phyloP scores from a whole-genome alignment of 2,888 invertebrate species.

The Drosophila trichaetosa region DNA sequence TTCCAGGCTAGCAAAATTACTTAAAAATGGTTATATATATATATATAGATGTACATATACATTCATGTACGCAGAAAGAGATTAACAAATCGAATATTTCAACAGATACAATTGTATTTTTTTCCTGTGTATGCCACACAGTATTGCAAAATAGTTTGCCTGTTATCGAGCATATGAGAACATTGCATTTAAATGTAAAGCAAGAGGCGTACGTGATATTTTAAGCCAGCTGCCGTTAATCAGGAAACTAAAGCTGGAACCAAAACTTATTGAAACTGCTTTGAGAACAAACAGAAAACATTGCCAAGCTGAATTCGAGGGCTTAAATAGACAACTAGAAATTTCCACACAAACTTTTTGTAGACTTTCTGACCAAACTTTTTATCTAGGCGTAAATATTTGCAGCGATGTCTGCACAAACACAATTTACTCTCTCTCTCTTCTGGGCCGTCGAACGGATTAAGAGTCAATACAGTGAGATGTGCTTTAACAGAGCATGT shows the following conservation, averaged over 20 bases:
- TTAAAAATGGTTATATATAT: neutral
- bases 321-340: neutral
- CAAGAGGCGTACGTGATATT: slow-evolving; percentile 14
- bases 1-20: neutral
- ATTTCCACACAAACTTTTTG: slow-evolving; percentile 8
- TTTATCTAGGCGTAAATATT: slow-evolving; percentile 39
- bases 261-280: slow-evolving; percentile 5
- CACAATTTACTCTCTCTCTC: slow-evolving; percentile 10
- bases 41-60: neutral
- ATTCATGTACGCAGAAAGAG: neutral
- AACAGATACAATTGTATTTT: neutral
- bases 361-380: slow-evolving; percentile 12
- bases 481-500: neutral
- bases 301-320: neutral
- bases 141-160: neutral
- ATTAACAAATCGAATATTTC: neutral
- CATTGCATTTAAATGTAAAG: neutral
- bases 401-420: slow-evolving; percentile 53
- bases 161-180: slow-evolving; percentile 1
- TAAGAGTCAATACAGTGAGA: slow-evolving; percentile 16
- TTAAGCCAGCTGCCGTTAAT: slow-evolving; percentile 5
- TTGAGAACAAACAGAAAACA: neutral
- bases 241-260: neutral
- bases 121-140: neutral
- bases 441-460: slow-evolving; percentile 7